A percentile compares a stretch with the other conserved stretches of the same genome.
These are phyloP conservation scores for Laticauda colubrina DNA, from an alignment of 2,113 vertebrate species.

Conservation along the genomic window DNA sequence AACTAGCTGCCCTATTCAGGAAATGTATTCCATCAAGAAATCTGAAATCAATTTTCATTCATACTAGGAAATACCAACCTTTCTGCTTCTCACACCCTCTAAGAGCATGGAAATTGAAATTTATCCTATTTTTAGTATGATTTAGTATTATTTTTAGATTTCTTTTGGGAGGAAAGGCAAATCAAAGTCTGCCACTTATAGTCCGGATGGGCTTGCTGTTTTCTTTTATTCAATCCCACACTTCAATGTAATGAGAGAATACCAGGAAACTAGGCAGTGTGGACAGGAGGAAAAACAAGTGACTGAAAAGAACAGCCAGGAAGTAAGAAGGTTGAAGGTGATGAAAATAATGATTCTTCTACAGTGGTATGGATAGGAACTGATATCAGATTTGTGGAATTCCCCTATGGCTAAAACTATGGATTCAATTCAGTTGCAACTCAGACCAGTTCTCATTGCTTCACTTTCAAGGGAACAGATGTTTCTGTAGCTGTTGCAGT, in stretches of 20 bases:
- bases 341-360: constrained; percentile 42
- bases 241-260: constrained; percentile 54
- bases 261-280: constrained; percentile 59
- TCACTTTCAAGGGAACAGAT: not conserved
- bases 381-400: constrained; percentile 38
- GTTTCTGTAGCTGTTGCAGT: not conserved
- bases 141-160: constrained; percentile 49
- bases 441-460: not conserved
- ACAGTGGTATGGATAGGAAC: constrained; percentile 44
- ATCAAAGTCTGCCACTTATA: constrained; percentile 7
- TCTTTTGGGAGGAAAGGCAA: constrained; percentile 33
- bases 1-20: not conserved
- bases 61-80: constrained; percentile 35
- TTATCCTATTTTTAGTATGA: constrained; percentile 35
- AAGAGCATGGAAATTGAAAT: not conserved
- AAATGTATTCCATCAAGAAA: not conserved
- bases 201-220: not conserved
- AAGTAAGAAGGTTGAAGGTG: constrained; percentile 55
- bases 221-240: not conserved
- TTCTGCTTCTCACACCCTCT: not conserved
- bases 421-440: not conserved
- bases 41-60: not conserved
- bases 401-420: not conserved
- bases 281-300: constrained; percentile 38
- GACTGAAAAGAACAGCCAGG: constrained; percentile 36